Base-by-base conservation (phyloP, 2,888 invertebrate genomes). In the Volucella bombylans region DNA sequence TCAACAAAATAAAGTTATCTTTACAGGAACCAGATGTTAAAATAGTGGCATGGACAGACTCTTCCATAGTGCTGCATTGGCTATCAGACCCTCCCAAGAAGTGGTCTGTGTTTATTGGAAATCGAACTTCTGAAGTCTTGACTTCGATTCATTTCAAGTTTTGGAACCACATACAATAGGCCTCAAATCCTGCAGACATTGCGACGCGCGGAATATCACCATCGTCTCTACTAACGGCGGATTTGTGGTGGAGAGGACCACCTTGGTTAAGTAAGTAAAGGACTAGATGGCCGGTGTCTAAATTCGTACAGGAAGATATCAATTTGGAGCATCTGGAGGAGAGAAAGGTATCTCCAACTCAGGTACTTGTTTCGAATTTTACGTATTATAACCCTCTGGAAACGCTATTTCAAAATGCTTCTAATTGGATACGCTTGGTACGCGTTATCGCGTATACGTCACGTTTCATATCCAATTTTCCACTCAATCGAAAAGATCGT, bases 321-420 rank as follows among this genome's bases (percentile, higher is more conserved):
- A 45, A 43, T 45, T 10, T 23, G 12, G 59, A 43, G 12, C 11
- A 45, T 8, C 41, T 61, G 3, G 59, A 61, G 23, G 59, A 61
- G 4, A 18, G 43, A 61, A 61, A 43, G 45, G 59, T 61, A 61
- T 61, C 15, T 61, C 59, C 43, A 8, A 12, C 59, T 11, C 59
- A 59, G 15, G 59, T 59, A 59, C 43, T 59, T 18, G 59, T 59
- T 41, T 59, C 43, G 11, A 61, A 43, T 61, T 15, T 59, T 2
- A 11, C n/a, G 39, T 3, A 9, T 18, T 4, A 11, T 15, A 15
- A 59, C 14, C 18, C 12, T 59, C 41, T 59, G 38, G 59, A 41
- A 43, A n/a, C 9, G 18, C 15, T 59, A n/a, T 15, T 59, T 12
- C 9, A 59, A 11, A 59, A 59, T 18, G 4, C 59, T 6, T 59